Conservation (phyloP, 2,113 vertebrate genomes). For the Brachyhypopomus occidentalis region DNA sequence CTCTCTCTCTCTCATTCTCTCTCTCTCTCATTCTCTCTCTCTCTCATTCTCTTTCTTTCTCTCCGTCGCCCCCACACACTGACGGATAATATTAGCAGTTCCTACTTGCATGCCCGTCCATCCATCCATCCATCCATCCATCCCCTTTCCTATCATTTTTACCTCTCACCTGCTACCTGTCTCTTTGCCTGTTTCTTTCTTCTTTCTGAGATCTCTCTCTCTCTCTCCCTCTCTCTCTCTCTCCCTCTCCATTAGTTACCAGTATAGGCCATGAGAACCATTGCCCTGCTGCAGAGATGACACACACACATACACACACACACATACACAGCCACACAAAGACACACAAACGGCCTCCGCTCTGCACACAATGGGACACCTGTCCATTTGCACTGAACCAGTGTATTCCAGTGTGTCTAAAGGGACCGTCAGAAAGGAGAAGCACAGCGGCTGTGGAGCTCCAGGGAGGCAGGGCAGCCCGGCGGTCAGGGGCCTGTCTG, state of each 20-base stretch:
- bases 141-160: background rate
- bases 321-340: conserved; percentile 9
- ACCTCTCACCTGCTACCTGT: background rate
- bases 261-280: background rate
- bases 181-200: background rate
- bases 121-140: background rate
- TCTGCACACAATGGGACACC: background rate
- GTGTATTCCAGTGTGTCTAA: background rate
- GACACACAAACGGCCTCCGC: background rate
- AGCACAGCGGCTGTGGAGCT: conserved; percentile 29
- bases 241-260: background rate
- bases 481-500: conserved; percentile 46
- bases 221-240: background rate
- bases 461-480: conserved; percentile 50
- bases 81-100: background rate
- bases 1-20: background rate
- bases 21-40: background rate
- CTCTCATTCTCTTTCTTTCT: conserved; percentile 8
- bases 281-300: background rate
- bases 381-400: no score
- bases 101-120: background rate
- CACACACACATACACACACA: background rate
- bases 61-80: conserved; percentile 12
- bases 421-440: conserved; percentile 25
- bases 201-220: background rate